Evolutionary conservation across 1,140 invertebrate species (phyloP), one percentile per base, ranked within the genome.

Genomic region (Bactericera cockerelli): DNA sequence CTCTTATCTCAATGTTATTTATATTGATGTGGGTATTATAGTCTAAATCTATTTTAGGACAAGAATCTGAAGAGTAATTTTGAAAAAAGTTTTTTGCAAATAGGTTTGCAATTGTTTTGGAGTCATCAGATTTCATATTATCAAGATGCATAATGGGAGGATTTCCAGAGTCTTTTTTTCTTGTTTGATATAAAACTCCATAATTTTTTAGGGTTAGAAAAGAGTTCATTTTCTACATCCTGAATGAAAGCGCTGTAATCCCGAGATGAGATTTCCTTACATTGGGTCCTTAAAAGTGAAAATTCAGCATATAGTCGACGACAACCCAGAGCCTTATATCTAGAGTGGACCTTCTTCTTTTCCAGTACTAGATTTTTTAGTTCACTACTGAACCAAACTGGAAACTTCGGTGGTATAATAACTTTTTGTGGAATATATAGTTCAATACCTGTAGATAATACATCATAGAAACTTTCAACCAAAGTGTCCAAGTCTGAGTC

Each of bases 301-400:
- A 22, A 49, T 19, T 19, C 19, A 6, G 6, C 22, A 49, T 22
- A 22, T 4, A 49, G 42, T 49, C 22, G 42, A n/a, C 8, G 42
- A 16, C n/a, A 49, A n/a, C 42, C 42, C 42, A 22, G n/a, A 16
- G n/a, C 4, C 22, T 49, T 49, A n/a, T 19, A 49, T n/a, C 19
- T 8, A 10, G n/a, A 4, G n/a, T 49, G 42, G n/a, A n/a, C 8
- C 8, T 19, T 49, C 22, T 49, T 49, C 19, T 49, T 49, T 8
- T 49, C 42, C 3, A 49, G 3, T 19, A 22, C 22, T 49, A 75
- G 19, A 79, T 75, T 74, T 77, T 74, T 76, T 81, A 79, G 66
- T 81, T 78, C 67, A 71, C 81, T 66, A 79, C 79, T 22, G 81
- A 81, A 67, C 72, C 74, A 59, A 66, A 78, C 10, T 79, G 81